phyloP scores from a whole-genome alignment of 2,888 invertebrate species.

The Anthrax anthrax region DNA sequence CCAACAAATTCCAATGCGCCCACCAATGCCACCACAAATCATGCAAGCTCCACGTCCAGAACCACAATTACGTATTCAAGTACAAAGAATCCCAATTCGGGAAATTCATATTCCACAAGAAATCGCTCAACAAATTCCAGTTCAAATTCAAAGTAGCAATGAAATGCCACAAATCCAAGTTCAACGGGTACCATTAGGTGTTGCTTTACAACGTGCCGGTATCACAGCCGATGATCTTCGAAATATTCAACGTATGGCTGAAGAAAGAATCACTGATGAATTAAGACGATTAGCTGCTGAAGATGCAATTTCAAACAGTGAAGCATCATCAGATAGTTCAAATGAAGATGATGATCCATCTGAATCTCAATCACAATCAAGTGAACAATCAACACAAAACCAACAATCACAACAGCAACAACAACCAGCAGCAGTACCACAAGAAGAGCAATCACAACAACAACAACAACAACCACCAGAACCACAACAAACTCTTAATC shows the following conservation, averaged over 20 bases:
- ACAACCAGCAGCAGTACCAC: slow-evolving; percentile 9
- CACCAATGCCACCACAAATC: slow-evolving; percentile 22
- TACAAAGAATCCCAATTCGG: slow-evolving; percentile 36
- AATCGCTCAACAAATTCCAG: slow-evolving; percentile 26
- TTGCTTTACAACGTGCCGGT: slow-evolving; percentile 32
- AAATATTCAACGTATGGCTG: slow-evolving; percentile 34
- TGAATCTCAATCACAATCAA: slow-evolving; percentile 13
- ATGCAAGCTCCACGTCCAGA: slow-evolving; percentile 38
- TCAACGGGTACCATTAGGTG: slow-evolving; percentile 30
- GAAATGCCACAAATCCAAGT: slow-evolving; percentile 19
- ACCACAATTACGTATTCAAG: slow-evolving; percentile 32
- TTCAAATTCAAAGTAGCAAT: slow-evolving; percentile 22
- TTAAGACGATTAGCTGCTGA: slow-evolving; percentile 28
- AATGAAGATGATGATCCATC: slow-evolving; percentile 23
- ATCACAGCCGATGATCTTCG: slow-evolving; percentile 33
- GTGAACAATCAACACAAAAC: slow-evolving; percentile 3
- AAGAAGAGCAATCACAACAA: slow-evolving; percentile 16
- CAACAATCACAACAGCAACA: slow-evolving; percentile 3
- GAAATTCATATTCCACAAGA: slow-evolving; percentile 32
- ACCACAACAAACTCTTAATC: slow-evolving; percentile 28
- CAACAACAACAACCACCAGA: slow-evolving; percentile 21
- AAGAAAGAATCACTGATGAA: slow-evolving; percentile 31
- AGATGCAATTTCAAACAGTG: slow-evolving; percentile 21
- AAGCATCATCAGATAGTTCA: slow-evolving; percentile 19
- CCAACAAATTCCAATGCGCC: slow-evolving; percentile 10